These are phyloP conservation scores for Drosophila emarginata DNA, from an alignment of 2,888 invertebrate genomes.

Conservation along the genomic window DNA sequence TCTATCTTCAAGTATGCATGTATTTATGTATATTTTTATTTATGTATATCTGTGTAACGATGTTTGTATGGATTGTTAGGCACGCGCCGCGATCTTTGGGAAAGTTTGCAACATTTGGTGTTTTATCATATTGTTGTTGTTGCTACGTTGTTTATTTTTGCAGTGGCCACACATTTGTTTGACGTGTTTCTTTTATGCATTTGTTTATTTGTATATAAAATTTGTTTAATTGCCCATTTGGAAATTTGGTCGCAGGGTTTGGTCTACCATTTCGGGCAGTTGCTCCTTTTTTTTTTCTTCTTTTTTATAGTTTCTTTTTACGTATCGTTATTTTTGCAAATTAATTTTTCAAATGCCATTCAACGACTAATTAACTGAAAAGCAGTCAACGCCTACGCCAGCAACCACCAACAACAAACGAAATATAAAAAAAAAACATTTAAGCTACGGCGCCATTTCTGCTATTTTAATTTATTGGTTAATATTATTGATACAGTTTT, in stretches of 20 bases:
- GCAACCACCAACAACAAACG: neutral
- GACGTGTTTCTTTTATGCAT: constrained; percentile 16
- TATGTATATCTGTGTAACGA: no score
- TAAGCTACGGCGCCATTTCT: constrained; percentile 6
- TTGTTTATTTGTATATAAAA: constrained; percentile 27
- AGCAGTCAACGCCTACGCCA: constrained; percentile 31
- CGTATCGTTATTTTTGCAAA: constrained; percentile 33
- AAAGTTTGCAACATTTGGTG: neutral
- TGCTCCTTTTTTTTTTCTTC: constrained; percentile 18
- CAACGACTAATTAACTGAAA: constrained; percentile 56
- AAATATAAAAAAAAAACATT: neutral
- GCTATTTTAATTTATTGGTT: constrained; percentile 37
- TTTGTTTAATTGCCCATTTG: constrained; percentile 14
- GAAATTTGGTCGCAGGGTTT: neutral
- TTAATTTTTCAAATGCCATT: constrained; percentile 56
- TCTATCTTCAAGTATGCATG: no score
- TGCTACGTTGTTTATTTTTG: constrained; percentile 4
- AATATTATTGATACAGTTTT: constrained; percentile 50
- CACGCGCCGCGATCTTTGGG: neutral
- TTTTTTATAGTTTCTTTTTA: neutral
- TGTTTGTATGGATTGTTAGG: neutral
- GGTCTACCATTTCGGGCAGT: constrained; percentile 11
- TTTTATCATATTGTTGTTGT: neutral
- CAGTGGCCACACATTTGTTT: neutral
- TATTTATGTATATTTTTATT: no score